A percentile compares a stretch with the other conserved stretches of the same genome.
phyloP scores from a whole-genome alignment of 2,113 vertebrate species.

The Microtus oregoni region DNA sequence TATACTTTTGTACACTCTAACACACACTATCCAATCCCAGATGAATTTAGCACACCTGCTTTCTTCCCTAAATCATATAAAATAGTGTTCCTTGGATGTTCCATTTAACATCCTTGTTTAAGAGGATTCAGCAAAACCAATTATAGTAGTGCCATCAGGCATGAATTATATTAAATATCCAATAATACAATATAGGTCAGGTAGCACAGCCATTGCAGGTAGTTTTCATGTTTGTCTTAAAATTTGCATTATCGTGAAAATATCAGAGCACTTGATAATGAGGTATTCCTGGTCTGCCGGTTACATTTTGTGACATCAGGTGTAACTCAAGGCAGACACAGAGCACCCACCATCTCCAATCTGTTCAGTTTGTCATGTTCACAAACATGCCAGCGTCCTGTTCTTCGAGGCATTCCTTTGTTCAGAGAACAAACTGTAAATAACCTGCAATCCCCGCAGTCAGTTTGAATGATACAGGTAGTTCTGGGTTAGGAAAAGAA shows the following conservation, averaged over 20 bases:
- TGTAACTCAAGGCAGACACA: background rate
- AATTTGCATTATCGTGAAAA: background rate
- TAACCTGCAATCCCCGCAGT: background rate
- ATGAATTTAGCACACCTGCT: background rate
- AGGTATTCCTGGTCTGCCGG: background rate
- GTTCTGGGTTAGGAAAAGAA: background rate
- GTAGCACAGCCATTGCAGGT: background rate
- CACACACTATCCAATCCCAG: background rate
- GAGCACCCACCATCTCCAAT: background rate
- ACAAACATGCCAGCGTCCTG: accelerated
- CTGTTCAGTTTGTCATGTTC: background rate
- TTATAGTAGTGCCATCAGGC: background rate
- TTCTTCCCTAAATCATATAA: background rate
- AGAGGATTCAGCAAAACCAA: constrained; percentile 12
- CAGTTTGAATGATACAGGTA: background rate
- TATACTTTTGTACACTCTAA: background rate
- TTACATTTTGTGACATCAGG: background rate
- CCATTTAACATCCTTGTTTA: background rate
- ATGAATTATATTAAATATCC: background rate
- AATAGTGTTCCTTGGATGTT: background rate
- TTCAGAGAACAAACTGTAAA: background rate
- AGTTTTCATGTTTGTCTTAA: background rate
- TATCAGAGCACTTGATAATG: background rate
- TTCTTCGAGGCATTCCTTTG: background rate
- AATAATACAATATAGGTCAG: background rate